phyloP scores from a whole-genome alignment of 2,888 invertebrate genomes.

The Leptopilina drosophilae region DNA sequence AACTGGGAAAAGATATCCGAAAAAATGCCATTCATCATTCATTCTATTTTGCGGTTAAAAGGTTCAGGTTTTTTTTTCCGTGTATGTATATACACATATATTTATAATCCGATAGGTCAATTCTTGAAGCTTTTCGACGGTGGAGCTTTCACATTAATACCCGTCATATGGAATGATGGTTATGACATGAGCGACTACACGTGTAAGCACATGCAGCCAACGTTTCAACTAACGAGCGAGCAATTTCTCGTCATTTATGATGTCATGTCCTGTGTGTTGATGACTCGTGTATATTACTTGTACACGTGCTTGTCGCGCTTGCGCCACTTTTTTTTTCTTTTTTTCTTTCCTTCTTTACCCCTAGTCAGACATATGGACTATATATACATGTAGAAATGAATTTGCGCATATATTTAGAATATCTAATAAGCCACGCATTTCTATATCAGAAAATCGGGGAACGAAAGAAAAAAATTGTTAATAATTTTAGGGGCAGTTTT shows the following conservation, averaged over 20 bases:
- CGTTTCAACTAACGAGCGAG: conserved; percentile 8
- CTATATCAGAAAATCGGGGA: no score
- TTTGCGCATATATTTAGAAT: no score
- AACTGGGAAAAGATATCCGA: no score
- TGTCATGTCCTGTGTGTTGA: conserved; percentile 37
- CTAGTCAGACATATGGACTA: no score
- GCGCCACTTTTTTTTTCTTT: background rate
- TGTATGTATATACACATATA: background rate
- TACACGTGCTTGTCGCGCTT: conserved; percentile 24
- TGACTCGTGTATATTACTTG: conserved; percentile 26
- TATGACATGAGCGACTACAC: conserved; percentile 14
- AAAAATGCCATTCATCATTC: conserved; percentile 7
- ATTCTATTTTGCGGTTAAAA: conserved; percentile 28
- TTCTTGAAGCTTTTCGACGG: conserved; percentile 11
- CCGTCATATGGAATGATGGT: conserved; percentile 22
- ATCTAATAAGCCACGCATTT: no score
- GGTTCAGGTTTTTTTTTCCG: background rate
- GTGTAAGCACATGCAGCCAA: conserved; percentile 26
- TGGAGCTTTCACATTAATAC: conserved; percentile 27
- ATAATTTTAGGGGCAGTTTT: no score
- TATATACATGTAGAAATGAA: no score
- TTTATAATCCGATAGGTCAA: conserved; percentile 20
- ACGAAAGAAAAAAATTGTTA: no score
- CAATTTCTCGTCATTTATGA: conserved; percentile 34
- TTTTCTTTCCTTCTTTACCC: no score